phyloP scores from a whole-genome alignment of 1,140 invertebrate genomes.

The Drosophila punjabiensis region DNA sequence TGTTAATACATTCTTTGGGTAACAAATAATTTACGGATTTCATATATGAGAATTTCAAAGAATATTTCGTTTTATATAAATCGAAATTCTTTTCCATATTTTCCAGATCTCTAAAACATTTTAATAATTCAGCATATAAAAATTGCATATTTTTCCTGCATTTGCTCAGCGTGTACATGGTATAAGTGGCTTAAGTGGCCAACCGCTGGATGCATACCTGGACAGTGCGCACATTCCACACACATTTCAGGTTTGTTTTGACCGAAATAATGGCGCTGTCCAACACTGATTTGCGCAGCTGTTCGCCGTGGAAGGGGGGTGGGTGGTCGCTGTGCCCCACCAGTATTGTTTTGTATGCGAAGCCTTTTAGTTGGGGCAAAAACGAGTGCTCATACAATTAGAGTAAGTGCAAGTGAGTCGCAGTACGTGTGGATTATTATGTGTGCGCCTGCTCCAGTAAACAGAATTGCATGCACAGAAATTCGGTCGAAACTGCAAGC shows the following conservation, averaged over 20 bases:
- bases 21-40: not conserved
- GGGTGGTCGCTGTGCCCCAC: not conserved
- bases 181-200: not conserved
- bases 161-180: not conserved
- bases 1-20: not conserved
- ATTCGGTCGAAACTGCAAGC: slow-evolving; percentile 63
- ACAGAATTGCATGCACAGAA: slow-evolving; percentile 67
- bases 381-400: slow-evolving; percentile 56
- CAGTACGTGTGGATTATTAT: slow-evolving; percentile 37
- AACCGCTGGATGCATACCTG: not conserved
- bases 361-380: slow-evolving; percentile 44
- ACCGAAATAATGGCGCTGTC: slow-evolving; percentile 1
- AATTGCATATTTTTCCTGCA: not conserved
- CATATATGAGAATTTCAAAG: not conserved
- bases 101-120: not conserved
- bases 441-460: slow-evolving; percentile 41
- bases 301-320: slow-evolving; percentile 8
- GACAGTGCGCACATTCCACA: slow-evolving; percentile 22
- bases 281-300: slow-evolving; percentile 63
- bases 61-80: not conserved
- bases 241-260: slow-evolving; percentile 57
- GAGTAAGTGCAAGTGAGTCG: slow-evolving; percentile 60
- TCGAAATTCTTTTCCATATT: not conserved
- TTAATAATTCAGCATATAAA: not conserved
- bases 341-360: slow-evolving; percentile 55